Percentiles rank a stretch among this genome's conserved stretches.
phyloP scores from a whole-genome alignment of 2,888 invertebrate species.

The Pemphredon lugubris region DNA sequence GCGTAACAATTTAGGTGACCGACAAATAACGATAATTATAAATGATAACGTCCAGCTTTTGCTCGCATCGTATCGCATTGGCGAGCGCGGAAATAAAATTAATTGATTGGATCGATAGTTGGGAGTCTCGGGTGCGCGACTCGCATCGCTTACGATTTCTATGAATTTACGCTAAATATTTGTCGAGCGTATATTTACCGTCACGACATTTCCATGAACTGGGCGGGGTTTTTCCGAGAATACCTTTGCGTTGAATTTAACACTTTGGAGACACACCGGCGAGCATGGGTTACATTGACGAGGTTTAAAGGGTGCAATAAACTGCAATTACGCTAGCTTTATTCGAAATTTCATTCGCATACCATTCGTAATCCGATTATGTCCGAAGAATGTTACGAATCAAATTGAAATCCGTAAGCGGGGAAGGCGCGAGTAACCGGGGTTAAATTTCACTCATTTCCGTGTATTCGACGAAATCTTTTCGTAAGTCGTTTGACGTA shows the following conservation, averaged over 20 bases:
- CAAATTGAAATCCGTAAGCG: background rate
- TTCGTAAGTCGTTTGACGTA: background rate
- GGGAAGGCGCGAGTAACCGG: background rate
- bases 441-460: background rate
- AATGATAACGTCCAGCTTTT: slow-evolving; percentile 1
- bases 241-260: slow-evolving; percentile 3
- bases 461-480: background rate
- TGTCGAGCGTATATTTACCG: slow-evolving; percentile 4
- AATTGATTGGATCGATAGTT: slow-evolving; percentile 14
- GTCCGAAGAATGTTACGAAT: background rate
- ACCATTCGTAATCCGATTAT: background rate
- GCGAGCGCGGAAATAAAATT: slow-evolving; percentile 1
- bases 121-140: background rate
- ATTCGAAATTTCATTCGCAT: background rate
- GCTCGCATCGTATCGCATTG: background rate
- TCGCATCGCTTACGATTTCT: slow-evolving; percentile 1
- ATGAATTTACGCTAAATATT: slow-evolving; percentile 14
- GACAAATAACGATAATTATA: slow-evolving; percentile 8
- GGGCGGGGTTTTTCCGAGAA: background rate
- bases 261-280: background rate
- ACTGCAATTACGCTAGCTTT: background rate
- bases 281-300: background rate
- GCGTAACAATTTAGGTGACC: background rate
- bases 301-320: background rate
- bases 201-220: slow-evolving; percentile 14